Percentiles rank a stretch among this genome's conserved stretches.
phyloP scores from a whole-genome alignment of 2,797 vertebrate species.

The Coluber constrictor region DNA sequence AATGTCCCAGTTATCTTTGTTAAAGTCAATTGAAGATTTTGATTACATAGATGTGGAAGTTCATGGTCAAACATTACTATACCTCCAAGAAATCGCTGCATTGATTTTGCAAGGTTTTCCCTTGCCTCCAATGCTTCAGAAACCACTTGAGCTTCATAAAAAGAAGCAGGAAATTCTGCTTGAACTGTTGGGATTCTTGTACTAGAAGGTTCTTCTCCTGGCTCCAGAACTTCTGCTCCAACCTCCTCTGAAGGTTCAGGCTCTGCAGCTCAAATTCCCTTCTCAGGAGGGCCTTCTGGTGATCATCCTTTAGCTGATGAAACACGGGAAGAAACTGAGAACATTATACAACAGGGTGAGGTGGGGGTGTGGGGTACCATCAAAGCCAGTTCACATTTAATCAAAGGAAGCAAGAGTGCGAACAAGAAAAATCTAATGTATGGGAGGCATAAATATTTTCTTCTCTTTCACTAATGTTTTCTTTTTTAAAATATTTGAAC shows the following conservation, averaged over 20 bases:
- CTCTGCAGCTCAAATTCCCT: conserved; percentile 96
- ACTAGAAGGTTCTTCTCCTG: conserved; percentile 92
- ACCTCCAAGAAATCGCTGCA: conserved; percentile 92
- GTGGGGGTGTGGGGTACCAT: background rate
- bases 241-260: conserved; percentile 86
- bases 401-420: background rate
- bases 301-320: conserved; percentile 87
- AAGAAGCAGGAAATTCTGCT: conserved; percentile 89
- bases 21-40: background rate
- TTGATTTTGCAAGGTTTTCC: conserved; percentile 83
- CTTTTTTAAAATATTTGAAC: background rate
- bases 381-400: background rate
- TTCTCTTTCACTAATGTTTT: background rate
- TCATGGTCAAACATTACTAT: conserved; percentile 16
- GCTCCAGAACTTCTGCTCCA: conserved; percentile 94
- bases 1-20: background rate
- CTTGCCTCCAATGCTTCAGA: conserved; percentile 92
- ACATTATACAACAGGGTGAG: background rate
- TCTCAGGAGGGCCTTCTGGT: conserved; percentile 88
- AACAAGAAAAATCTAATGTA: background rate
- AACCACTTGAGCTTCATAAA: conserved; percentile 97
- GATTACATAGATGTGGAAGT: background rate
- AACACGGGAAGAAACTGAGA: background rate
- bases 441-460: background rate
- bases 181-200: conserved; percentile 94